Percentiles rank a stretch among this genome's conserved stretches.
These are phyloP conservation scores for Ceratothoa steindachneri DNA, from an alignment of 2,888 invertebrate species.

Conservation along the genomic window DNA sequence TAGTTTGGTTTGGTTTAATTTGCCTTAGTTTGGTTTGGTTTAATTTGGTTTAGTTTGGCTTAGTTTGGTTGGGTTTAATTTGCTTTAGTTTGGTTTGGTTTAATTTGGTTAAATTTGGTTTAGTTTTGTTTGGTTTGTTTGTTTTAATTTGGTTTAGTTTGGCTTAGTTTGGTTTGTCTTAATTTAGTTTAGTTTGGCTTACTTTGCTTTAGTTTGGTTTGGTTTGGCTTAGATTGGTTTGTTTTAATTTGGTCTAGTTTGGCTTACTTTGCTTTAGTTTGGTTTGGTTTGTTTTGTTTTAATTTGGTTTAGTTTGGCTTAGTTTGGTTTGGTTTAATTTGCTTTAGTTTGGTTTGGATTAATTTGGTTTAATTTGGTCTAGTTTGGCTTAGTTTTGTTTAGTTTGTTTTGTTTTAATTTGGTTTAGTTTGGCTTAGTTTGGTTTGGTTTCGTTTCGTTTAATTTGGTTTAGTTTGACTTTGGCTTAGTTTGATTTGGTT, in stretches of 20 bases:
- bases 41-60: background rate
- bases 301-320: background rate
- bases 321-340: background rate
- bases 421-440: background rate
- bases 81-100: background rate
- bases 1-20: background rate
- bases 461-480: background rate
- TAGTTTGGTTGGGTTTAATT: background rate
- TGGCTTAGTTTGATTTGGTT: background rate
- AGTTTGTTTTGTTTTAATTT: background rate
- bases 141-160: background rate
- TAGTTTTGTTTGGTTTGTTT: slow-evolving; percentile 4
- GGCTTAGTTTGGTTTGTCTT: background rate
- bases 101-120: no score
- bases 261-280: background rate
- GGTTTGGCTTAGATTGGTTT: background rate
- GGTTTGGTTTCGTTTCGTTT: background rate
- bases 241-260: background rate
- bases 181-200: no score
- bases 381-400: slow-evolving; percentile 1
- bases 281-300: background rate
- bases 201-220: no score
- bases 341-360: background rate
- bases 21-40: background rate
- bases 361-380: background rate